These are phyloP conservation scores for Petrosia ficiformis DNA, from an alignment of 37 sponge, comb jelly and placozoan genomes.

Conservation along the genomic window DNA sequence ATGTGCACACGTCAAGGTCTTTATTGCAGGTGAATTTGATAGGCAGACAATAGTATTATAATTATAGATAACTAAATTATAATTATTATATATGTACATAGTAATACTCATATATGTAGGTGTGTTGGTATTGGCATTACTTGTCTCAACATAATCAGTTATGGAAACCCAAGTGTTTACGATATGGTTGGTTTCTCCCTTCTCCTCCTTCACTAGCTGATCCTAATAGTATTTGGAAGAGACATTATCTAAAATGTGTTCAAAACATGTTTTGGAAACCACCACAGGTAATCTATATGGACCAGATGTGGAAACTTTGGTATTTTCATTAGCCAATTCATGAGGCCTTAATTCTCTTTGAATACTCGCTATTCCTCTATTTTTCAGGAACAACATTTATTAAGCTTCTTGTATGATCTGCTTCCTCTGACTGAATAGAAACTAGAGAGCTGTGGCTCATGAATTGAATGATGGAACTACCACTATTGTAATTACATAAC, in stretches of 20 bases:
- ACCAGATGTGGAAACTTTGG: not conserved
- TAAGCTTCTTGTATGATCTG: no score
- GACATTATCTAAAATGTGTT: slow-evolving; percentile 60
- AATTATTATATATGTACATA: slow-evolving; percentile 4
- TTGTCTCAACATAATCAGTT: slow-evolving; percentile 40
- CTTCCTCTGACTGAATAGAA: no score
- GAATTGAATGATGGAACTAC: no score
- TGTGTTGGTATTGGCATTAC: slow-evolving; percentile 70
- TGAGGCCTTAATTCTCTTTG: not conserved
- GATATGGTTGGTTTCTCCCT: slow-evolving; percentile 58
- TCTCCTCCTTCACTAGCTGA: slow-evolving; percentile 9
- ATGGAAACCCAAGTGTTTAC: slow-evolving; percentile 53
- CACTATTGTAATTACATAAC: no score
- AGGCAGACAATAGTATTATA: no score
- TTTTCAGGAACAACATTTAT: no score
- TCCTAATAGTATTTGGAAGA: slow-evolving; percentile 48
- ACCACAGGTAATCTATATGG: slow-evolving; percentile 27
- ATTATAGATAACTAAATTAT: not conserved
- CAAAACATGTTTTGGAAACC: slow-evolving; percentile 46
- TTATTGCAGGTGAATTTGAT: no score
- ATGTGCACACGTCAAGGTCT: no score
- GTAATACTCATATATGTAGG: slow-evolving; percentile 15
- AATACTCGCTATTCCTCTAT: not conserved
- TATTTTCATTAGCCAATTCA: not conserved
- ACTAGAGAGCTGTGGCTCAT: no score